Evolutionary conservation across 2,888 invertebrate species (phyloP).

Genomic region (Leptopilina myrica): DNA sequence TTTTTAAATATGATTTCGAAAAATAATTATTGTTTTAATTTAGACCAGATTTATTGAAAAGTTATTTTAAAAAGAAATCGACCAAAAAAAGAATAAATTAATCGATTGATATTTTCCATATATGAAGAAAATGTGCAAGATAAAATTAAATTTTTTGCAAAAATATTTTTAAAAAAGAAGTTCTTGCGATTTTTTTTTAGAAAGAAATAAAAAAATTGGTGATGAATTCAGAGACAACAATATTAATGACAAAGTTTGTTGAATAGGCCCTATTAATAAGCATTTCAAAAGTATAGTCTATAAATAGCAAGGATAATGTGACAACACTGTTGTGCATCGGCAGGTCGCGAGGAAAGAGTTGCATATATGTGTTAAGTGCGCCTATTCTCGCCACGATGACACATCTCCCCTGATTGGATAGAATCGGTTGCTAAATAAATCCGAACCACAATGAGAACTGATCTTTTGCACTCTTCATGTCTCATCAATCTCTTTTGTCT

Average conservation of each 20-base stretch:
- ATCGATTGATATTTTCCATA: too few relatives aligned
- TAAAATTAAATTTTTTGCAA: too few relatives aligned
- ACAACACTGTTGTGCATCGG: slow-evolving; percentile 63
- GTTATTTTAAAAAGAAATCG: too few relatives aligned
- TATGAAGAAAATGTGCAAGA: too few relatives aligned
- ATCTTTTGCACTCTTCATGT: slow-evolving; percentile 31
- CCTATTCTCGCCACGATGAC: slow-evolving; percentile 71
- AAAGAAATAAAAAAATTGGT: too few relatives aligned
- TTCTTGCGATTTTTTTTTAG: too few relatives aligned
- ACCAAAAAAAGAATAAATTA: too few relatives aligned
- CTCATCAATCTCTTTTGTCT: slow-evolving; percentile 12
- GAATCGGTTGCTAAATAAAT: slow-evolving; percentile 59
- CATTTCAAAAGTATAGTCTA: slow-evolving; percentile 63
- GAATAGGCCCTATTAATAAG: slow-evolving; percentile 71
- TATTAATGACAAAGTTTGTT: slow-evolving; percentile 66
- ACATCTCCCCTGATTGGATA: slow-evolving; percentile 67
- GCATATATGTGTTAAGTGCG: slow-evolving; percentile 67
- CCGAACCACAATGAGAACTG: slow-evolving; percentile 49
- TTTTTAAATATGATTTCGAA: too few relatives aligned
- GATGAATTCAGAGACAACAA: slow-evolving; percentile 55
- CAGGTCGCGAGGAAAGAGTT: slow-evolving; percentile 66
- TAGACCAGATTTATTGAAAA: too few relatives aligned
- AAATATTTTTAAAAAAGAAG: neutral
- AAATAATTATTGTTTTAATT: too few relatives aligned
- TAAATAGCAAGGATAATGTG: slow-evolving; percentile 65